Percentiles rank a stretch among this genome's conserved stretches.
phyloP scores from a whole-genome alignment of 2,797 vertebrate species.

The Sitta carolinensis region DNA sequence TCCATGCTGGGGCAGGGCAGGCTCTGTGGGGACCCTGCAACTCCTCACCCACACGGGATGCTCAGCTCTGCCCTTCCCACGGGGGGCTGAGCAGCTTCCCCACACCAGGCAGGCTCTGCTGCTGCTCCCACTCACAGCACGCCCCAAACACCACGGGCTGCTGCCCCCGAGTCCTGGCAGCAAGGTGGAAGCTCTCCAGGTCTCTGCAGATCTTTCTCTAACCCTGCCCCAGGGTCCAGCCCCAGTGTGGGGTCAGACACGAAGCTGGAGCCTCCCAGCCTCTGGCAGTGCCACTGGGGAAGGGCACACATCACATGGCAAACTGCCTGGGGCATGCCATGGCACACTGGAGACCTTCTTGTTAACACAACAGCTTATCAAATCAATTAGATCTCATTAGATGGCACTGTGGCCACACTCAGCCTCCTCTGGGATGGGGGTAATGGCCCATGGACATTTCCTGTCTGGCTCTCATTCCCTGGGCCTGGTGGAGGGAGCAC shows the following conservation, averaged over 20 bases:
- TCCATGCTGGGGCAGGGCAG: neutral
- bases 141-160: neutral
- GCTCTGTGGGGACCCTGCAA: neutral
- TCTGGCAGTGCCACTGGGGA: neutral
- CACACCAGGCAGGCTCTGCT: neutral
- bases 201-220: neutral
- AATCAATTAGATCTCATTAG: constrained; percentile 22
- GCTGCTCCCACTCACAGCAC: fast-evolving
- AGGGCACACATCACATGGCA: neutral
- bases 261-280: neutral
- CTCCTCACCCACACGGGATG: neutral
- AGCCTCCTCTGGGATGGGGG: neutral
- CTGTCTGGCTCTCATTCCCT: neutral
- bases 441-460: constrained; percentile 22
- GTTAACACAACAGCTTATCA: neutral
- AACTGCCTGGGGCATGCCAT: neutral
- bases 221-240: neutral
- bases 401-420: constrained; percentile 10
- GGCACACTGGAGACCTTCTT: neutral
- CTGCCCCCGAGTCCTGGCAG: neutral
- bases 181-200: neutral
- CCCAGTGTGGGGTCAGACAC: fast-evolving
- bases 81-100: neutral
- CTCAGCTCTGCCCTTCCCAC: neutral
- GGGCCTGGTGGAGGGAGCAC: neutral